A percentile compares a stretch with the other conserved stretches of the same genome.
Evolutionary conservation across 1,140 invertebrate genomes (phyloP).

Genomic region (Potamilus streckersoni): DNA sequence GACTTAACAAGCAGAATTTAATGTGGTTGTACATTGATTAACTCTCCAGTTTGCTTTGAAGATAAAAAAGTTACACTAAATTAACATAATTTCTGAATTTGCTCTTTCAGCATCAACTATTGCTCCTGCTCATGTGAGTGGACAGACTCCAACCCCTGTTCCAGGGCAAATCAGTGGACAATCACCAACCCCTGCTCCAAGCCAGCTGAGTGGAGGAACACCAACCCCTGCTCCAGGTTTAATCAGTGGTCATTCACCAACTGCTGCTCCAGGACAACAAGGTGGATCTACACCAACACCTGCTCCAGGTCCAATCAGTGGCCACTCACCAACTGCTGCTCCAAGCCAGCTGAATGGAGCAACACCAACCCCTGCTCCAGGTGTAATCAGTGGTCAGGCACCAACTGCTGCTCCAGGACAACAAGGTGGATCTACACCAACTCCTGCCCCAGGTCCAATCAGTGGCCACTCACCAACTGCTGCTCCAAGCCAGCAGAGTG

Average conservation of each 20-base stretch:
- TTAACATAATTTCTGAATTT: not conserved
- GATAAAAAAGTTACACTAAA: too few species aligned
- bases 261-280: conserved; percentile 7
- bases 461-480: conserved; percentile 13
- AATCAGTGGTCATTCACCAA: not conserved
- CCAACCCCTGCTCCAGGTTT: conserved; percentile 9
- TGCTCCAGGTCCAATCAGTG: not conserved
- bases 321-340: not conserved
- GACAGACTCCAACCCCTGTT: too few species aligned
- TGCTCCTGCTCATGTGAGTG: not conserved
- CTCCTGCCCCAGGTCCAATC: conserved; percentile 1
- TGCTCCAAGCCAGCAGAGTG: not conserved
- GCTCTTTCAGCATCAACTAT: not conserved
- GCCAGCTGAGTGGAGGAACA: not conserved
- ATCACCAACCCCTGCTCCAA: too few species aligned
- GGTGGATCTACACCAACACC: not conserved
- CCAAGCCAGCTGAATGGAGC: not conserved
- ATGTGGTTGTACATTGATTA: too few species aligned
- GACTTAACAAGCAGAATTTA: too few species aligned
- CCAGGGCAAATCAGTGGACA: too few species aligned
- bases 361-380: conserved; percentile 13
- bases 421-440: conserved; percentile 6
- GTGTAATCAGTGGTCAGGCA: not conserved
- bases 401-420: conserved; percentile 12
- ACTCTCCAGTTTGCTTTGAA: too few species aligned